These are phyloP conservation scores for Drosophila littoralis DNA, from an alignment of 1,140 invertebrate species.

Conservation along the genomic window DNA sequence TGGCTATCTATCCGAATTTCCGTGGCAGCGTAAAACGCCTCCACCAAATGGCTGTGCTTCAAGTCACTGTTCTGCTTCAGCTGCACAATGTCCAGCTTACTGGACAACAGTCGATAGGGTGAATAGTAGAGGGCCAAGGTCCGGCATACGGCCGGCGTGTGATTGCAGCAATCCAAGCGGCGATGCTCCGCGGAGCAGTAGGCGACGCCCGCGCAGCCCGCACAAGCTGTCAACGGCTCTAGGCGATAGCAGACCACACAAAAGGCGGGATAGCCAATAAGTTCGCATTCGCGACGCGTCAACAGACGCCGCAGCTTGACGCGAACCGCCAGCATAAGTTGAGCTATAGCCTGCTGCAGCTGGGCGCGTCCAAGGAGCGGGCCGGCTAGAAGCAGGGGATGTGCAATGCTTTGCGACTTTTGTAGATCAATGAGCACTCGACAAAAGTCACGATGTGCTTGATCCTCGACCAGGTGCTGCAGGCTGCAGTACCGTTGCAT, in stretches of 20 bases:
- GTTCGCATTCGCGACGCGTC: constrained; percentile 43
- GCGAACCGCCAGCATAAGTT: constrained; percentile 46
- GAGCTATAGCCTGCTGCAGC: constrained; percentile 38
- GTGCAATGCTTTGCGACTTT: constrained; percentile 11
- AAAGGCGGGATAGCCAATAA: constrained; percentile 51
- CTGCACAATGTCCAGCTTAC: constrained; percentile 4
- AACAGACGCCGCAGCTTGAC: constrained; percentile 41
- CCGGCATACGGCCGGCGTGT: constrained; percentile 40
- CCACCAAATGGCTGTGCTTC: constrained; percentile 29
- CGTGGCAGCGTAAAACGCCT: constrained; percentile 33
- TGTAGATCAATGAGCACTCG: constrained; percentile 34
- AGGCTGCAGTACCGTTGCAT: constrained; percentile 62
- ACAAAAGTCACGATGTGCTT: constrained; percentile 44
- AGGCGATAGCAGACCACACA: constrained; percentile 57
- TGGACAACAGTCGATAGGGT: constrained; percentile 33
- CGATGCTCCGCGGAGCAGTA: constrained; percentile 57
- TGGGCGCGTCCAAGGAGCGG: neutral
- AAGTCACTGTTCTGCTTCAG: constrained; percentile 14
- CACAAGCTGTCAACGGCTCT: constrained; percentile 19
- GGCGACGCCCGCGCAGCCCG: constrained; percentile 41
- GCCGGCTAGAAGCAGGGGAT: constrained; percentile 44
- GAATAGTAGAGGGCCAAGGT: constrained; percentile 46
- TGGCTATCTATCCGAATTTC: constrained; percentile 13
- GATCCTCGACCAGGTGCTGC: constrained; percentile 51
- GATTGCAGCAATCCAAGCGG: constrained; percentile 10